Evolutionary conservation across 2,888 invertebrate species (phyloP).

Genomic region (Aricia artaxerxes): DNA sequence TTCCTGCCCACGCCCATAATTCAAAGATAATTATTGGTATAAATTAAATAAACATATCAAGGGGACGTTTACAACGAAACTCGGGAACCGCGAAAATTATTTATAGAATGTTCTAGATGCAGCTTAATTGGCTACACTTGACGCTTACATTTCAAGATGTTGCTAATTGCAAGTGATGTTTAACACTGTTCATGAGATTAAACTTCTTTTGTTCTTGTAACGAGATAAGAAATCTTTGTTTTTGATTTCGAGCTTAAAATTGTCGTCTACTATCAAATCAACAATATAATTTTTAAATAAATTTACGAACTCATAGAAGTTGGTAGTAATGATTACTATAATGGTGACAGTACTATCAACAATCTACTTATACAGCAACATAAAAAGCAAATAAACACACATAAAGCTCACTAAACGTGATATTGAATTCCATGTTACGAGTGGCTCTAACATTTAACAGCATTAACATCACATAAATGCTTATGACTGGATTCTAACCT

Average conservation of each 20-base stretch:
- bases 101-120: slow-evolving; percentile 44
- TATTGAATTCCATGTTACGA: slow-evolving; percentile 26
- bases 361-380: neutral
- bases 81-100: slow-evolving; percentile 62
- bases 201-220: neutral
- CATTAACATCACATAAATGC: slow-evolving; percentile 28
- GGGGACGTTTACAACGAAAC: slow-evolving; percentile 69
- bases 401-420: neutral
- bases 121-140: slow-evolving; percentile 38
- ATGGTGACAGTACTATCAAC: neutral
- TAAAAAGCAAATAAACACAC: slow-evolving; percentile 15
- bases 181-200: neutral
- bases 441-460: neutral
- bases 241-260: neutral
- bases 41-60: slow-evolving; percentile 77
- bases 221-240: neutral
- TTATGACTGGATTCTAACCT: slow-evolving; percentile 24
- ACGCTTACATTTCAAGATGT: slow-evolving; percentile 6
- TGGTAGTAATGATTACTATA: neutral
- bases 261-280: neutral
- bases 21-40: slow-evolving; percentile 73
- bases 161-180: neutral
- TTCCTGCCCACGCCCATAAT: slow-evolving; percentile 75
- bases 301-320: neutral
- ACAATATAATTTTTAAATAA: neutral